Conservation (phyloP, 1,140 invertebrate genomes). For the Heliothis virescens region DNA sequence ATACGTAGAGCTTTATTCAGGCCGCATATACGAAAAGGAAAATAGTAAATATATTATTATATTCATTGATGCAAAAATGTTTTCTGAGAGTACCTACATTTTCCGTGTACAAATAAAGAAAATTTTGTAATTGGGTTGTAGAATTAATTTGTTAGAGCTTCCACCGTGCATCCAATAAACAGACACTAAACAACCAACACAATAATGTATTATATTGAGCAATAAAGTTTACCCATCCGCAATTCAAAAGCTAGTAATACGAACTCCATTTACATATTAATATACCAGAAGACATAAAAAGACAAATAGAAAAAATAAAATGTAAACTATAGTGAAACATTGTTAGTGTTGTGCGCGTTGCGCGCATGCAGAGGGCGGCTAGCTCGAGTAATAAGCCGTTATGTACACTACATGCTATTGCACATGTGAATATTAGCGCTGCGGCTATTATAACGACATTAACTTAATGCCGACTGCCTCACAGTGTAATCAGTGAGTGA, state of each 20-base stretch:
- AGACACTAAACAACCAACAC: neutral
- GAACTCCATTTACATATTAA: no score
- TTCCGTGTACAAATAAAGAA: no score
- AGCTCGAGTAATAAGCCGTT: neutral
- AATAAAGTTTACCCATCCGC: no score
- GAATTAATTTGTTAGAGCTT: neutral
- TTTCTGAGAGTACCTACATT: neutral
- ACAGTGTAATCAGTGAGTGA: neutral
- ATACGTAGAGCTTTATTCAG: constrained; percentile 5
- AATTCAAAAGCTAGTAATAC: no score
- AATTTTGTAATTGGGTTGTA: no score
- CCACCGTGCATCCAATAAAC: neutral
- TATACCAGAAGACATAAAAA: neutral
- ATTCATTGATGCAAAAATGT: neutral
- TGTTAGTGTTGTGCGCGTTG: constrained; percentile 9
- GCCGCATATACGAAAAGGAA: constrained; percentile 21
- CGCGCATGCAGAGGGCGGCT: neutral
- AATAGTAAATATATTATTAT: constrained; percentile 9
- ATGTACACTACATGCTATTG: constrained; percentile 32
- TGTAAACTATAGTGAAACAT: neutral
- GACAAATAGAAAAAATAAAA: constrained; percentile 24
- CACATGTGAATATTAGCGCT: constrained; percentile 24
- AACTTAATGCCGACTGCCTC: neutral
- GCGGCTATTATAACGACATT: constrained; percentile 1
- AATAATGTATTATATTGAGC: no score